Evolutionary conservation across 2,113 vertebrate species (phyloP), one percentile per base, ranked within the genome.

Genomic region (Sciurus niger): DNA sequence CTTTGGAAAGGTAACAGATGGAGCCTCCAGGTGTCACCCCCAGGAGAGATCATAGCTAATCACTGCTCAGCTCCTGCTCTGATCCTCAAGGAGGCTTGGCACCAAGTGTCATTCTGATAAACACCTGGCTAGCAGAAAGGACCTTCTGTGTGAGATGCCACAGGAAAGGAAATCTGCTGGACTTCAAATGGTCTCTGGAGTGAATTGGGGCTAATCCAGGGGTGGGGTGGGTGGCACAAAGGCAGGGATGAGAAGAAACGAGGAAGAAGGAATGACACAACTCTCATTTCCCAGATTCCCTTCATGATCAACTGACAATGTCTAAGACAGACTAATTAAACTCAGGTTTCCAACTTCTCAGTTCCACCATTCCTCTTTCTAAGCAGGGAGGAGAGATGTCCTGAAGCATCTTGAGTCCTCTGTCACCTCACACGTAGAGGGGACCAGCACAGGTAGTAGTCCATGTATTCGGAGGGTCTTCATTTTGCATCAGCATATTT

Each of bases 361-460:
- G 32, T 8, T 40, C 2, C 3, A 76, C 48, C 4, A 17, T 25
- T 58, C 30, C 17, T 84, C 68, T 68, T 24, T 53, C 4, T 34
- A 25, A 48, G 18, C 1, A 7, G n/a, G 53, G 28, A 48, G 28
- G 51, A 25, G n/a, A 68, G 70, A 37, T 20, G 12, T 16, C 80
- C 76, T 34, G 78, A 24, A 22, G 28, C 12, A 2, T 24, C 63
- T 5, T 1, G 7, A 79, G 51, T 53, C 16, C n/a, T 34, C 13
- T 18, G 48, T 12, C 37, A 18, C 43, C 32, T n/a, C 34, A 16
- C 24, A 5, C 9, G 78, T 70, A 70, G 22, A 94, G 43, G 84
- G 43, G 53, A 76, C 28, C 11, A 22, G 14, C 68, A 11, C 0
- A 1, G 17, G 2, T 63, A 46, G 18, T 11, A 0, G 67, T 11